Percentiles rank a stretch among this genome's conserved stretches.
These are phyloP conservation scores for Pristionchus entomophagus DNA, from an alignment of 2,888 invertebrate species.

Conservation along the genomic window DNA sequence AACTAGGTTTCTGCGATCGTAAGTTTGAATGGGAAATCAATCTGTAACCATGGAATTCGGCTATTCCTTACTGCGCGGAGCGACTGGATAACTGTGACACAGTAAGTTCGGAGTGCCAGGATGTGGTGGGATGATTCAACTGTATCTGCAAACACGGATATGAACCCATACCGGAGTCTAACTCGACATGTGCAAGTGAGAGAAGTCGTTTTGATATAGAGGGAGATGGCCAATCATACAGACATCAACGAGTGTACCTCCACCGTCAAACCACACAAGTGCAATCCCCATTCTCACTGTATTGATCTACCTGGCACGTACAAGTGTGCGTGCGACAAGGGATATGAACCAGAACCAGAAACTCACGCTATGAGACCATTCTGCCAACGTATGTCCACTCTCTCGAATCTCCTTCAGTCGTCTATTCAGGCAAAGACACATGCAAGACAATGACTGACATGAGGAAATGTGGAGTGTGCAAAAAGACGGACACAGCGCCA, in stretches of 20 bases:
- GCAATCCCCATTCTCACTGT: constrained; percentile 10
- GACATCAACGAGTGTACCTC: constrained; percentile 45
- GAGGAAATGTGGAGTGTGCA: constrained; percentile 40
- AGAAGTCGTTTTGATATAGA: too few relatives aligned
- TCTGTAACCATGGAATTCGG: background rate
- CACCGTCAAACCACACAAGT: constrained; percentile 28
- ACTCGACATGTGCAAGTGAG: background rate
- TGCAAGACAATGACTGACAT: constrained; percentile 33
- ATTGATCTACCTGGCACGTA: constrained; percentile 5
- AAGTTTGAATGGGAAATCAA: background rate
- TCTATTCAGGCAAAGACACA: background rate
- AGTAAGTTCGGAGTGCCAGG: background rate
- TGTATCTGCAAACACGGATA: constrained; percentile 81
- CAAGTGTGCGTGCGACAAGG: constrained; percentile 39
- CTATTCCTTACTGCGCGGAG: constrained; percentile 4
- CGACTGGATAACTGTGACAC: background rate
- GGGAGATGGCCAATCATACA: background rate
- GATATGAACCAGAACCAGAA: constrained; percentile 31
- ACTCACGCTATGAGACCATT: constrained; percentile 40
- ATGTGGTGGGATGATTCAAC: constrained; percentile 45
- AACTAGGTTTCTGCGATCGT: background rate
- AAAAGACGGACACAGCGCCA: constrained; percentile 7
- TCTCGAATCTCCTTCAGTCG: background rate
- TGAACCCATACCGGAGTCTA: constrained; percentile 61
- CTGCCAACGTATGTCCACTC: background rate